Base-by-base conservation (phyloP, 2,113 vertebrate species). In the Illadopsis cleaveri region DNA sequence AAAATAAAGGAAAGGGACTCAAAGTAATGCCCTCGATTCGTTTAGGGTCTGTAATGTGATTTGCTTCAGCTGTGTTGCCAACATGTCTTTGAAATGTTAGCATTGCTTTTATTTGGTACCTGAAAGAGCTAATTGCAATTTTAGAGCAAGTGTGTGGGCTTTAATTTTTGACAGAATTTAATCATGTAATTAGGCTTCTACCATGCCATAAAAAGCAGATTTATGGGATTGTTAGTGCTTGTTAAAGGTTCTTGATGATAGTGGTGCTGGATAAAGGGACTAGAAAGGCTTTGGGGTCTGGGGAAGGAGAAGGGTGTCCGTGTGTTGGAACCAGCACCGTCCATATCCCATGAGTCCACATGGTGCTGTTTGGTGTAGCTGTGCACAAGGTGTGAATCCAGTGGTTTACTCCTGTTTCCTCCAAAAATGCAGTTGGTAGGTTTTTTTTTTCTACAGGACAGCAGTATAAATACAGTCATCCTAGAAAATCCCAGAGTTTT, bases 301-400 rank as follows among this genome's bases (percentile, higher is more conserved):
- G 10, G 56, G 50, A 53, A 57, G 47, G 37, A 47, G 37, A 51
- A 76, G 30, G 31, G 2, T 19, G 9, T 33, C 50, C 1, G 1
- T 40, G 37, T 3, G 0, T 37, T 1, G 3, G 53, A 37, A 27
- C 37, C 6, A 21, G 28, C 17, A 28, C 38, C 37, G 8, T 24
- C 14, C 2, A 0, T 6, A 14, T 77, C 50, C 62, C 6, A 0
- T 25, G 35, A 38, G 35, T 57, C 42, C 0, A 1, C 1, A 1
- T 4, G 11, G 12, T 72, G 69, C 54, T 76, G 0, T 66, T 71
- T 53, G 38, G 11, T 38, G 42, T 62, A 58, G 35, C 61, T 44
- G 37, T 38, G 42, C 19, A 8, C 1, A 8, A 70, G 47, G 24
- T 9, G 3, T 4, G 5, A 66, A 81, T 70, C 31, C 58, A n/a